Conservation (phyloP, 2,888 invertebrate genomes). For the Polyommatus iphigenia region DNA sequence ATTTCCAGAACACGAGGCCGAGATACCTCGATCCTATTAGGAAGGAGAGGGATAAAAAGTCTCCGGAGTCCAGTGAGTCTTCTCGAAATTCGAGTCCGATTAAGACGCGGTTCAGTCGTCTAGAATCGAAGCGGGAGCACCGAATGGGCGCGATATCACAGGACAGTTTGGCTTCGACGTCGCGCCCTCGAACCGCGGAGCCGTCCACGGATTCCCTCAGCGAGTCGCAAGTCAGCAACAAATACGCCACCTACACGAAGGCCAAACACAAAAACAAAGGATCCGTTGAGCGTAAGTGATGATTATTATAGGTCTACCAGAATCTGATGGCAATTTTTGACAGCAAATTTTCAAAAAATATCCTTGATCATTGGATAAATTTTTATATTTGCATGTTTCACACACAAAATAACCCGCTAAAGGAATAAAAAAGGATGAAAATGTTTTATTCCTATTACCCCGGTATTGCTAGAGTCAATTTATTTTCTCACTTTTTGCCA, state of each 20-base stretch:
- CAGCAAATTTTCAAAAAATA: too few relatives aligned
- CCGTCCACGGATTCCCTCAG: slow-evolving; percentile 71
- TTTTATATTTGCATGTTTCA: too few relatives aligned
- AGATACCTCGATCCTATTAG: slow-evolving; percentile 81
- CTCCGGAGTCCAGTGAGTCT: slow-evolving; percentile 81
- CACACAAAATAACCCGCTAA: too few relatives aligned
- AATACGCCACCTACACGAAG: slow-evolving; percentile 69
- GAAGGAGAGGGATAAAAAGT: slow-evolving; percentile 49
- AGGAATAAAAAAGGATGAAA: too few relatives aligned
- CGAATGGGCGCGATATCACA: slow-evolving; percentile 67
- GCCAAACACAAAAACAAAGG: slow-evolving; percentile 53
- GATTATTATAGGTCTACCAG: too few relatives aligned
- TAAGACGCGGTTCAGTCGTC: slow-evolving; percentile 58
- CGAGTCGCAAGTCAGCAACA: slow-evolving; percentile 64
- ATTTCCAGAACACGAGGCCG: slow-evolving; percentile 73
- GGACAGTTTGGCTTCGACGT: slow-evolving; percentile 72
- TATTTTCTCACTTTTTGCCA: too few relatives aligned
- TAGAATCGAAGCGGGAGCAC: slow-evolving; percentile 56
- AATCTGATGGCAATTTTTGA: too few relatives aligned
- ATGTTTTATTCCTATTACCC: too few relatives aligned
- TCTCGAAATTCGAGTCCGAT: slow-evolving; percentile 86
- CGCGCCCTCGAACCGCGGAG: slow-evolving; percentile 69
- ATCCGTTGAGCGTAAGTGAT: slow-evolving; percentile 57
- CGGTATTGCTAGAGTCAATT: too few relatives aligned
- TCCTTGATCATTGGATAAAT: too few relatives aligned